A percentile compares a stretch with the other conserved stretches of the same genome.
These are phyloP conservation scores for Sebastes hopkinsi DNA, from an alignment of 2,797 vertebrate genomes.

Conservation along the genomic window DNA sequence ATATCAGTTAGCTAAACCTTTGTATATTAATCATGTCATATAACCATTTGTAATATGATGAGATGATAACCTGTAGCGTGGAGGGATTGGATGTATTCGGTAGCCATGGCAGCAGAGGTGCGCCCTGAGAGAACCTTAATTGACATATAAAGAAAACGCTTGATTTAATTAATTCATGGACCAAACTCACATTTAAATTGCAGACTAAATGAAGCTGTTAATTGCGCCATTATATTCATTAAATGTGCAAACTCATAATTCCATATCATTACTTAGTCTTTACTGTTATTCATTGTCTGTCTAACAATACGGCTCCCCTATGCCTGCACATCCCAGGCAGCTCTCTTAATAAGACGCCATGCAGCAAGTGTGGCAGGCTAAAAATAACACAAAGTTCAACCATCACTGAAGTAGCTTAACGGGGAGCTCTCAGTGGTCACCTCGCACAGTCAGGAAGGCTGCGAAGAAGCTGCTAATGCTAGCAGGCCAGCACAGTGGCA, in stretches of 20 bases:
- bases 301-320: background rate
- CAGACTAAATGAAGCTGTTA: background rate
- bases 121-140: background rate
- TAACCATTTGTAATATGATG: background rate
- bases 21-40: background rate
- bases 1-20: background rate
- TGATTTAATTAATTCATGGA: background rate
- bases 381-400: slow-evolving; percentile 37
- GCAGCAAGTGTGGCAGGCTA: slow-evolving; percentile 9
- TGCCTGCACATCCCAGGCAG: background rate
- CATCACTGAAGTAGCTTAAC: slow-evolving; percentile 8
- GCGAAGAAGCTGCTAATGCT: slow-evolving; percentile 23
- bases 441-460: background rate
- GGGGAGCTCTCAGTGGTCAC: slow-evolving; percentile 9
- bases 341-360: slow-evolving; percentile 11
- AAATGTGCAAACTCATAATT: background rate
- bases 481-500: background rate
- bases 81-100: background rate
- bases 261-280: background rate
- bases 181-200: background rate
- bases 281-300: background rate
- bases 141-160: background rate
- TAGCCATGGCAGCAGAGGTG: background rate
- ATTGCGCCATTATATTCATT: background rate
- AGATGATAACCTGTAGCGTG: background rate